Conservation (phyloP, 2,797 vertebrate species). For the Melanotaenia pygmaea region DNA sequence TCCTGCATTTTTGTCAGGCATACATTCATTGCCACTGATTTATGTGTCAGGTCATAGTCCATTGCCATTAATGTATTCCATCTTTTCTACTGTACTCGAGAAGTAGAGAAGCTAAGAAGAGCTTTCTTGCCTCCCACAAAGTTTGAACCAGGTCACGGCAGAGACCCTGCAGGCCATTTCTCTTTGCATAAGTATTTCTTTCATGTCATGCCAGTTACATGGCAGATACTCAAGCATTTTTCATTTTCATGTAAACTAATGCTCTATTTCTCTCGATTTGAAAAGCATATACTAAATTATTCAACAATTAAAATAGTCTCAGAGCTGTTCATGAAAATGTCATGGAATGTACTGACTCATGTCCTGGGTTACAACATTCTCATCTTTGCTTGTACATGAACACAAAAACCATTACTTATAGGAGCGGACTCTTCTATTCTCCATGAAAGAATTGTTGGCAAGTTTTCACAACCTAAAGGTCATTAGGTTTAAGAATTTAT, state of each 20-base stretch:
- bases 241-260: slow-evolving; percentile 64
- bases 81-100: slow-evolving; percentile 59
- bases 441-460: no score
- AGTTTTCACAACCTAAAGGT: no score
- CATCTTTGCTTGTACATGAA: neutral
- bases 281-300: slow-evolving; percentile 14
- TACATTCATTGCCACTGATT: slow-evolving; percentile 78
- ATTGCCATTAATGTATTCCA: slow-evolving; percentile 76
- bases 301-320: slow-evolving; percentile 15
- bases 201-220: slow-evolving; percentile 67
- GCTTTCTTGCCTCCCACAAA: slow-evolving; percentile 64
- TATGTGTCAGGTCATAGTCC: slow-evolving; percentile 74
- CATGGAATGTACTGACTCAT: neutral
- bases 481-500: no score
- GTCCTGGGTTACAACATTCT: neutral
- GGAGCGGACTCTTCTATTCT: neutral
- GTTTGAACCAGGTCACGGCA: slow-evolving; percentile 74
- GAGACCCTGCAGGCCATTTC: slow-evolving; percentile 66
- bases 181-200: slow-evolving; percentile 75
- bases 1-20: slow-evolving; percentile 60
- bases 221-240: slow-evolving; percentile 56
- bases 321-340: neutral
- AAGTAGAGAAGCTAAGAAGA: slow-evolving; percentile 50
- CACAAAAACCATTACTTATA: neutral
- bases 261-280: slow-evolving; percentile 19